A percentile compares a stretch with the other conserved stretches of the same genome.
phyloP scores from a whole-genome alignment of 2,888 invertebrate genomes.

The Scrobipalpa atriplicella region DNA sequence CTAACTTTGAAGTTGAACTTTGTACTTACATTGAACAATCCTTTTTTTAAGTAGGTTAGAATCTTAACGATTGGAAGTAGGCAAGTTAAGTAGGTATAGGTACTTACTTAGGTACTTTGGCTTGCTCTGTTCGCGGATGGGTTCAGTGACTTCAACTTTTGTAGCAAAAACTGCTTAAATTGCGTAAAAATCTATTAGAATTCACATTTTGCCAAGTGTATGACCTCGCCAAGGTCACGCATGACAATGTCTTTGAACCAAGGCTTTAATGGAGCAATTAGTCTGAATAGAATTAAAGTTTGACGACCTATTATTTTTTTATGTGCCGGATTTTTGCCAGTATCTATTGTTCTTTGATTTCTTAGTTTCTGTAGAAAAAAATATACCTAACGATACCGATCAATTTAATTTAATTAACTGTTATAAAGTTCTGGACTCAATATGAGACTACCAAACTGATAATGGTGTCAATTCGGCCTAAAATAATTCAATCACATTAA shows the following conservation, averaged over 20 bases:
- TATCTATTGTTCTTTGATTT: not conserved
- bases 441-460: too few relatives aligned
- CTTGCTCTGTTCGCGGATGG: not conserved
- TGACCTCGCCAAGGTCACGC: conserved; percentile 61
- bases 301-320: not conserved
- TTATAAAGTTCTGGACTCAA: too few relatives aligned
- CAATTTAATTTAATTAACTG: too few relatives aligned
- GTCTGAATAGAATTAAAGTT: conserved; percentile 37
- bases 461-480: too few relatives aligned
- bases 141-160: conserved; percentile 17
- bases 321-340: not conserved
- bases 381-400: too few relatives aligned
- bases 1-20: too few relatives aligned
- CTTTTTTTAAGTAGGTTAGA: not conserved
- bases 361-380: not conserved
- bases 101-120: not conserved
- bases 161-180: conserved; percentile 34
- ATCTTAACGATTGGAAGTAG: not conserved
- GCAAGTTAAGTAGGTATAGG: not conserved
- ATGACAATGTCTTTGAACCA: conserved; percentile 46
- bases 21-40: not conserved
- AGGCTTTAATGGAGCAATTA: conserved; percentile 60
- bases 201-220: conserved; percentile 35
- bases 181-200: conserved; percentile 23
- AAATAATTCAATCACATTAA: too few relatives aligned